Base-by-base conservation (phyloP, 1,140 invertebrate species). In the Argopecten irradians region DNA sequence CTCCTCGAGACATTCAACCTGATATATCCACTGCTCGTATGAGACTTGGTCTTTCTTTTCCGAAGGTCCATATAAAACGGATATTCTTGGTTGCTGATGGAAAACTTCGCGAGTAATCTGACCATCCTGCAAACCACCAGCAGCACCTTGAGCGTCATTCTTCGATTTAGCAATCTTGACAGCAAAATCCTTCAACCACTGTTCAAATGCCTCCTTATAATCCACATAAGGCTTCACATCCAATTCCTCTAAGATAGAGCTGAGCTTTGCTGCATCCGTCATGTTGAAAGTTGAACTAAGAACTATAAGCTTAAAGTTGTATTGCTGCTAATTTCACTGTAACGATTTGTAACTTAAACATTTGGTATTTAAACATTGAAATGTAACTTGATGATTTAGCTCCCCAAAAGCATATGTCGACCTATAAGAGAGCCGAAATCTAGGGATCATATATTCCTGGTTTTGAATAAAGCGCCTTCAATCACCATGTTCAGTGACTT, bases 101-200 rank as follows among this genome's bases (percentile, higher is more conserved):
- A 16, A 8, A 46, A 22, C 19, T 3, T 46, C 13, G 22, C 13
- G 43, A 46, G 19, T 46, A 46, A 14, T 35, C 14, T 7, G 8
- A 7, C 36, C 36, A 39, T 34, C 9, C 8, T 39, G 34, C 19
- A 13, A 1, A 9, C 84, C n/a, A 7, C 8, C 8, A 16, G 19
- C 22, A 22, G 84, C 7, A 22, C 33, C 34, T 3, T 34, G 34
- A 35, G 3, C n/a, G 11, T 34, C 36, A 85, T 2, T n/a, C 9
- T 34, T 34, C 8, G n/a, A 11, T 13, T 8, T 85, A 85, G n/a
- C 84, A 36, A 9, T 34, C n/a, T 39, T 28, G 1, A 3, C 36
- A n/a, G 36, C 84, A 85, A 9, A 85, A 39, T 85, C 34, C 33
- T 22, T 16, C 33, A 85, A 35, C 84, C 84, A 85, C n/a, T 85